Percentiles rank a stretch among this genome's conserved stretches.
Evolutionary conservation across 2,888 invertebrate species (phyloP).

Genomic region (Coelogynopora nodosa): DNA sequence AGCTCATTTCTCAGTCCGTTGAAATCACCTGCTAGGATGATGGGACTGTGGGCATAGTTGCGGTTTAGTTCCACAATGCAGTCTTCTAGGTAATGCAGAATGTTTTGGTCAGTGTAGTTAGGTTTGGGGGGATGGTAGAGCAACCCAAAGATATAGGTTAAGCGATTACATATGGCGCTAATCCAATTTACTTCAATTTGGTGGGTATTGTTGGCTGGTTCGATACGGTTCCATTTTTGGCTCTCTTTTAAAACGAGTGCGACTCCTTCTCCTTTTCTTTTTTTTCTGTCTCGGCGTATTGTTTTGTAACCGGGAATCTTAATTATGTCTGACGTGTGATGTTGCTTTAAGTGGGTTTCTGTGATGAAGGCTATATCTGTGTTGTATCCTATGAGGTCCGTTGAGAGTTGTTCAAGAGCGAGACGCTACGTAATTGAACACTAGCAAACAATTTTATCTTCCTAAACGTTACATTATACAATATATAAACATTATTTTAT

Average conservation of each 20-base stretch:
- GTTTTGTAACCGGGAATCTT: not conserved
- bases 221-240: not conserved
- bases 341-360: not conserved
- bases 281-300: not conserved
- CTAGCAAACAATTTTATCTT: no score
- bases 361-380: not conserved
- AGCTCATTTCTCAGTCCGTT: not conserved
- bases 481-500: no score
- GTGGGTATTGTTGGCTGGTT: not conserved
- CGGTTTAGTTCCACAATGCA: not conserved
- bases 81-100: not conserved
- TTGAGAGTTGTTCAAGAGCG: not conserved
- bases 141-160: not conserved
- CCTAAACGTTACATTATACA: no score
- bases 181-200: not conserved
- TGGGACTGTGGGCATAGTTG: not conserved
- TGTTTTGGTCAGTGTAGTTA: not conserved
- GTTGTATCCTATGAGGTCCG: not conserved
- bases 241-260: not conserved
- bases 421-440: not conserved
- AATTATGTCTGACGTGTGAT: not conserved
- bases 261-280: not conserved
- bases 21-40: conserved; percentile 6
- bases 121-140: not conserved
- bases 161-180: not conserved